Percentiles rank a stretch among this genome's conserved stretches.
phyloP scores from a whole-genome alignment of 2,113 vertebrate genomes.

The Gavialis gangeticus region DNA sequence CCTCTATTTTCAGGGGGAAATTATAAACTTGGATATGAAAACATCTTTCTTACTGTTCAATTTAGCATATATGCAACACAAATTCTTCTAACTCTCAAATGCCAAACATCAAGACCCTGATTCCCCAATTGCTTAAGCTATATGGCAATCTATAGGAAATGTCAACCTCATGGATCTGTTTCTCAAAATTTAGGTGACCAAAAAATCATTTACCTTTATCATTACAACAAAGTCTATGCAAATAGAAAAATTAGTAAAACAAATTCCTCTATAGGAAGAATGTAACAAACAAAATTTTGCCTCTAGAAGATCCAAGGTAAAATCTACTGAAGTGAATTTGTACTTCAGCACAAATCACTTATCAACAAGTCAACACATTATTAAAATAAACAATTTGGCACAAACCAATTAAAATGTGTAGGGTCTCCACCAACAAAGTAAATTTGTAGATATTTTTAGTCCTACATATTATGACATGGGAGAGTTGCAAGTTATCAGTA shows the following conservation, averaged over 20 bases:
- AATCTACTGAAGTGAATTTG: neutral
- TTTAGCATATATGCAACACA: neutral
- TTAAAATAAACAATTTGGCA: neutral
- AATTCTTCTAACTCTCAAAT: neutral
- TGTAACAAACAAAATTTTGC: neutral
- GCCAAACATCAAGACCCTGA: neutral
- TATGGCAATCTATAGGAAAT: neutral
- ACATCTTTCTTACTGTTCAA: neutral
- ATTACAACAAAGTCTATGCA: neutral
- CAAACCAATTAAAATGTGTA: neutral
- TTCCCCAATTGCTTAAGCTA: neutral
- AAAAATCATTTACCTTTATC: neutral
- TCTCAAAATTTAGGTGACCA: neutral
- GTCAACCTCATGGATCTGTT: neutral
- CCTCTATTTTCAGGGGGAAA: neutral
- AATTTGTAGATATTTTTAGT: neutral
- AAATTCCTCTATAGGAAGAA: neutral
- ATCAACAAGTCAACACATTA: neutral
- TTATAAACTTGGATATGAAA: neutral
- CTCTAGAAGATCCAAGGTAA: neutral
- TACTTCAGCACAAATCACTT: neutral
- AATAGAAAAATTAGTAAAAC: neutral
- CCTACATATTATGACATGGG: neutral
- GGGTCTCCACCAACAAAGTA: accelerated
- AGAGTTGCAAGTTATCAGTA: neutral